These are phyloP conservation scores for Drosophila novamexicana DNA, from an alignment of 1,140 invertebrate species.

Conservation along the genomic window DNA sequence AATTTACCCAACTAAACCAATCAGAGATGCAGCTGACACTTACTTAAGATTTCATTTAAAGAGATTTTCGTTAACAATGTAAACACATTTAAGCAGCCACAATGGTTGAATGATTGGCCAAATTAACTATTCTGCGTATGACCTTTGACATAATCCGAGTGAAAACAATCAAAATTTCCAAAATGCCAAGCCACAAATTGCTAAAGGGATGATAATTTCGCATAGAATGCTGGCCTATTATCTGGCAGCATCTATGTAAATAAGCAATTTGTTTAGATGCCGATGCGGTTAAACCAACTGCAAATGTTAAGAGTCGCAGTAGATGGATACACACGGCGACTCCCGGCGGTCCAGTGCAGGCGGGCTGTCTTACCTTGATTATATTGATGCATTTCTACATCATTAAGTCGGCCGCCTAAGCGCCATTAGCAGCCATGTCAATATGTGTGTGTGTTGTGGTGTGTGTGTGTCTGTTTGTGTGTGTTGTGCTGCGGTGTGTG, in stretches of 20 bases:
- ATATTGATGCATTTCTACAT: conserved; percentile 79
- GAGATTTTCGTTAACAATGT: neutral
- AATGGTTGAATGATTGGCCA: conserved; percentile 4
- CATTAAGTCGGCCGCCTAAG: conserved; percentile 73
- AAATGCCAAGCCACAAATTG: conserved; percentile 32
- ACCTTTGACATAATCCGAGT: conserved; percentile 1
- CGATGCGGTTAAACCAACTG: conserved; percentile 50
- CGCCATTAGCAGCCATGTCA: conserved; percentile 65
- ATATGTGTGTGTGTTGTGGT: conserved; percentile 18
- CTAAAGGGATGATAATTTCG: conserved; percentile 43
- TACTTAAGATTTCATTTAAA: neutral
- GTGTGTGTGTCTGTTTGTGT: conserved; percentile 2
- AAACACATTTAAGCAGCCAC: neutral
- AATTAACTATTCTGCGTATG: conserved; percentile 11
- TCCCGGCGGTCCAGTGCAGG: conserved; percentile 11
- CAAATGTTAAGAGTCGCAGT: conserved; percentile 32
- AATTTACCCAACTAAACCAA: neutral
- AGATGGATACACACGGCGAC: neutral
- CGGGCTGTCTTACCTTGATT: conserved; percentile 66
- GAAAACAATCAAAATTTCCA: conserved; percentile 35
- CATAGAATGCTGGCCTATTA: conserved; percentile 11
- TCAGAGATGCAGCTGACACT: no score
- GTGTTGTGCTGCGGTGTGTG: neutral
- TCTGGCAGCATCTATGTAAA: conserved; percentile 17
- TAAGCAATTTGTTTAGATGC: conserved; percentile 63